phyloP scores from a whole-genome alignment of 2,797 vertebrate species.

The Fratercula arctica region DNA sequence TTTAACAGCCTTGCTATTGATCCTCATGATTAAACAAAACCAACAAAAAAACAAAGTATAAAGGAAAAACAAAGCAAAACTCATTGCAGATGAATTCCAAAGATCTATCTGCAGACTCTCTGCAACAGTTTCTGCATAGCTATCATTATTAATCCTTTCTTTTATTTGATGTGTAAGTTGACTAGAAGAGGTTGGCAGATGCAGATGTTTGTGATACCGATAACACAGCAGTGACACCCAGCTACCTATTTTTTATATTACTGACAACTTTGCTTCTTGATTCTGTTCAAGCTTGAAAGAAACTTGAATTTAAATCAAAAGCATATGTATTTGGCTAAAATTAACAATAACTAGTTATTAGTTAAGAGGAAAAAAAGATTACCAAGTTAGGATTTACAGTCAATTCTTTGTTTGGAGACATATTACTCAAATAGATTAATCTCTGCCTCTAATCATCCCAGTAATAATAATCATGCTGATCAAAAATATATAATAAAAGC shows the following conservation, averaged over 20 bases:
- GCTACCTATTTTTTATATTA: not conserved
- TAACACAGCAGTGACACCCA: not conserved
- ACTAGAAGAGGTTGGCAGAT: not conserved
- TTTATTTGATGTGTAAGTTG: not conserved
- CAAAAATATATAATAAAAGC: not conserved
- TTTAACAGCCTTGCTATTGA: not conserved
- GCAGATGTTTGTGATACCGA: not conserved
- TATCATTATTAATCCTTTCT: not conserved
- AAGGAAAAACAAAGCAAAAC: not conserved
- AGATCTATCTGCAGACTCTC: not conserved
- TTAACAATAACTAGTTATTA: not conserved
- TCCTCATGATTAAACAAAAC: not conserved
- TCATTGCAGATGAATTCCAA: not conserved
- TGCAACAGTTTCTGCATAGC: not conserved
- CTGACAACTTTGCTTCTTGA: not conserved
- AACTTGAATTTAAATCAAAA: not conserved
- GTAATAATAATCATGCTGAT: not conserved
- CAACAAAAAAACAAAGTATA: not conserved
- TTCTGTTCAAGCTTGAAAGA: not conserved
- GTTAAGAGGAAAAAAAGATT: not conserved
- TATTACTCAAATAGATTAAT: not conserved
- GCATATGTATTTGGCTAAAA: not conserved
- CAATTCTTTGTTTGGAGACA: not conserved
- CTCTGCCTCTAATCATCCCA: not conserved
- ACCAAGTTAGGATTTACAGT: not conserved